Conservation (phyloP, 64 coral and sea anemone genomes). For the Platygyra sinensis region DNA sequence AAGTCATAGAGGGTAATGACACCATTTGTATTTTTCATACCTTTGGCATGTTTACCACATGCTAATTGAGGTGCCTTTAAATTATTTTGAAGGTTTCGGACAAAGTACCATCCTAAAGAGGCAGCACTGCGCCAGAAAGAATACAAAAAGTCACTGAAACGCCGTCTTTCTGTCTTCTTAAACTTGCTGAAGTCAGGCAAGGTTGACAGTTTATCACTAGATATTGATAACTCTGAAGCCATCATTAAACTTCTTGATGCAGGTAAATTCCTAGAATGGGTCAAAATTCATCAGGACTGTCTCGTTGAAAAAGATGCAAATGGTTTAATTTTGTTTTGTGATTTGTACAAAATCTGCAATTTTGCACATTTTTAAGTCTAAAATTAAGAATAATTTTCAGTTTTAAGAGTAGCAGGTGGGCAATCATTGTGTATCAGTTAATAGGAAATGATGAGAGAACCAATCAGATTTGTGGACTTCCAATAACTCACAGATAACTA, state of each 20-base stretch:
- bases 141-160: slow-evolving; percentile 71
- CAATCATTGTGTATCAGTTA: too few species aligned
- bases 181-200: slow-evolving; percentile 73
- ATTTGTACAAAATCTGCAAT: too few species aligned
- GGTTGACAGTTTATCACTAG: slow-evolving; percentile 65
- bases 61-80: neutral
- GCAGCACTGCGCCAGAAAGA: slow-evolving; percentile 72
- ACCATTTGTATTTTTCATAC: slow-evolving; percentile 24
- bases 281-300: too few species aligned
- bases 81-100: slow-evolving; percentile 70
- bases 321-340: too few species aligned
- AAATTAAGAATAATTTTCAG: too few species aligned
- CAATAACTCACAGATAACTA: too few species aligned
- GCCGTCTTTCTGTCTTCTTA: slow-evolving; percentile 73
- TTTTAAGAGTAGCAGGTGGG: too few species aligned
- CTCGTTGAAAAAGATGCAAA: too few species aligned
- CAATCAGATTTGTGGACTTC: too few species aligned
- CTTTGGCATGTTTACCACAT: neutral
- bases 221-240: slow-evolving; percentile 83
- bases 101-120: slow-evolving; percentile 89
- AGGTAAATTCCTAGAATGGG: slow-evolving; percentile 40
- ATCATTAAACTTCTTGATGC: slow-evolving; percentile 96
- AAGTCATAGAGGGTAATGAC: neutral
- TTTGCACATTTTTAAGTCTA: too few species aligned
- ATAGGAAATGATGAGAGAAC: too few species aligned